Evolutionary conservation across 2,113 vertebrate genomes (phyloP), one percentile per base, ranked within the genome.

Genomic region (Cebus imitator): DNA sequence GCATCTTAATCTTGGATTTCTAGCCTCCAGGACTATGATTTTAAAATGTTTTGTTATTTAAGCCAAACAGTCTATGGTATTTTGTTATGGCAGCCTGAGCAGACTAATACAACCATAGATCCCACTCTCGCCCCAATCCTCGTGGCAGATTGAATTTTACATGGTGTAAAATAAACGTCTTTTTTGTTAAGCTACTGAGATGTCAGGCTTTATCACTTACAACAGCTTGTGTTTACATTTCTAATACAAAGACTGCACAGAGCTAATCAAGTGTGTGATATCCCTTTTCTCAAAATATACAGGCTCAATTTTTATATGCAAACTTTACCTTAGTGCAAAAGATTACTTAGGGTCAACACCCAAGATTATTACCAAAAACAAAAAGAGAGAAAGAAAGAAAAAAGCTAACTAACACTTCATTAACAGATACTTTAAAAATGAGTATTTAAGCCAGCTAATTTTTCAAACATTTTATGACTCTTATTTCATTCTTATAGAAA

Each of bases 211-310:
- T 93, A 88, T 85, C 45, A 90, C 45, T 87, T 93, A 95, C 5
- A 86, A 79, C 10, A 91, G 87, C 82, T 93, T 76, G 27, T 93
- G 79, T 97, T 91, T 93, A 88, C 66, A 48, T 93, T 96, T 76
- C 55, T 75, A 87, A 75, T 80, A 35, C 55, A 75, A 96, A 96
- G 76, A 61, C 73, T 37, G 87, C 25, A 50, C 64, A 90, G 61
- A 93, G 25, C 68, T 88, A 87, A 93, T 95, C 35, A 90, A 93
- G 35, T 75, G 58, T 93, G 45, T 90, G 70, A 83, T 93, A 80
- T 23, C 30, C 20, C 23, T 75, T 86, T 95, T 83, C 64, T 95
- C 68, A 75, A 85, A 95, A 30, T 76, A 20, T 40, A 21, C 8
- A 87, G n/a, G 14, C 25, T 95, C 8, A 25, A 30, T n/a, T 96